phyloP scores from a whole-genome alignment of 2,888 invertebrate genomes.

The Agrochola macilenta region DNA sequence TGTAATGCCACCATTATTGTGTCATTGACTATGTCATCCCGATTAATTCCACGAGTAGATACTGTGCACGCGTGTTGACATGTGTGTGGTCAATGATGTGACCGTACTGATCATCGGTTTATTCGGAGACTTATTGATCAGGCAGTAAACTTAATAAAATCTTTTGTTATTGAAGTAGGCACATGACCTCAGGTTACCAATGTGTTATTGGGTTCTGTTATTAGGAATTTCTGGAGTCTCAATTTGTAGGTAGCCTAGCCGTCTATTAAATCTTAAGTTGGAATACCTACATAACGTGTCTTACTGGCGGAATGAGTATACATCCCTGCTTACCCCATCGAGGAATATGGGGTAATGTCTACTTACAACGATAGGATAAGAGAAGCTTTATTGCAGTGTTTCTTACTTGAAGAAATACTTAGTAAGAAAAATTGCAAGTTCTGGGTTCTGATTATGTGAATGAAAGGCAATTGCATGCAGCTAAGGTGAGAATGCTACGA shows the following conservation, averaged over 20 bases:
- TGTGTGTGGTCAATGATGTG: slow-evolving; percentile 28
- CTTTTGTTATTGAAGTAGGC: neutral
- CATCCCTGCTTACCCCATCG: neutral
- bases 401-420: neutral
- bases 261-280: neutral
- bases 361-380: neutral
- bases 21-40: slow-evolving; percentile 72
- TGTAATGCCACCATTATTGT: slow-evolving; percentile 74
- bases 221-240: neutral
- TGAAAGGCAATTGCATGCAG: neutral
- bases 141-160: neutral
- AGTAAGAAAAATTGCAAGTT: neutral
- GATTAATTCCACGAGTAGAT: slow-evolving; percentile 39
- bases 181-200: neutral
- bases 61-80: slow-evolving; percentile 36
- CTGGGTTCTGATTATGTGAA: neutral
- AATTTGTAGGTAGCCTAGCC: neutral
- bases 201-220: neutral
- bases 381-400: neutral
- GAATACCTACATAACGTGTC: no score
- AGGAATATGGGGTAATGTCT: neutral
- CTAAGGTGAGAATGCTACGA: neutral
- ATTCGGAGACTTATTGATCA: neutral
- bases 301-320: neutral
- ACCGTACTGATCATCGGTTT: slow-evolving; percentile 3